A percentile compares a stretch with the other conserved stretches of the same genome.
Conservation (phyloP, 2,888 invertebrate species). For the Tridacna crocea region DNA sequence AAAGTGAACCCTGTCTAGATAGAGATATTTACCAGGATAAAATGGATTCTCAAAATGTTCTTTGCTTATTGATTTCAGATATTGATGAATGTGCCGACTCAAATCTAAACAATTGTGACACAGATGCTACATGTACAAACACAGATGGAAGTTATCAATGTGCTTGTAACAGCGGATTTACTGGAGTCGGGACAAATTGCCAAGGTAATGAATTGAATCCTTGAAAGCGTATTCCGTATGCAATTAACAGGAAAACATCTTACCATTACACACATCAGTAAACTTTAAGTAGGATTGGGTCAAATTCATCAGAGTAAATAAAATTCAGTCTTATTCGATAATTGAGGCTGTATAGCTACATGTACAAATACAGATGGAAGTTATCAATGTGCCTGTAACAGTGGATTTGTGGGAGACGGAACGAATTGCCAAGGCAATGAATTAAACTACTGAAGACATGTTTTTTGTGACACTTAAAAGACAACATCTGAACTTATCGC, state of each 20-base stretch:
- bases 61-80: not conserved
- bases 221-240: not conserved
- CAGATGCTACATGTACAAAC: not conserved
- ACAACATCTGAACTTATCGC: no score
- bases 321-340: no score
- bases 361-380: not conserved
- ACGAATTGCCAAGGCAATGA: not conserved
- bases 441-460: not conserved
- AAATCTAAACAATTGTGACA: not conserved
- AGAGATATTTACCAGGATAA: no score
- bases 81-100: not conserved
- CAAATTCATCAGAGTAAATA: no score
- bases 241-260: not conserved
- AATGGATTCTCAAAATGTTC: no score
- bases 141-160: not conserved
- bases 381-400: not conserved
- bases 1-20: no score
- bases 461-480: no score
- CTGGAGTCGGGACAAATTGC: not conserved
- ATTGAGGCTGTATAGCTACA: no score
- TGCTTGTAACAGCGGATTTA: not conserved
- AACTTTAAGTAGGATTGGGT: no score
- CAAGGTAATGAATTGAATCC: not conserved
- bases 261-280: not conserved
- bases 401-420: not conserved